A percentile compares a stretch with the other conserved stretches of the same genome.
Conservation (phyloP, 2,113 vertebrate genomes). For the Dryoscopus gambensis region DNA sequence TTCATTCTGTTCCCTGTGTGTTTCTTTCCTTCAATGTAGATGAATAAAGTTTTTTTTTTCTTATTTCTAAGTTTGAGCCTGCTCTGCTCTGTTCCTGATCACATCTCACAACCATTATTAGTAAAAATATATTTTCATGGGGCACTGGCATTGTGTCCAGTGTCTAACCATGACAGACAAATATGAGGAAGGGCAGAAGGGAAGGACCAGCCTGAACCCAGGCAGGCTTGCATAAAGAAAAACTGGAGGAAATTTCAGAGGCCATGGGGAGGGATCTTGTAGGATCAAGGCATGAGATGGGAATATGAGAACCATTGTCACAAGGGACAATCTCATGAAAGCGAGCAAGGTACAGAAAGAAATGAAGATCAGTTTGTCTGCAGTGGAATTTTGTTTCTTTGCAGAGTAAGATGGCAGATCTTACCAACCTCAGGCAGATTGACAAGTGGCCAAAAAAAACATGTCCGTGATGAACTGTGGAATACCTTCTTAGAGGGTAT, state of each 20-base stretch:
- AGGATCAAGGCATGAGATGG: background rate
- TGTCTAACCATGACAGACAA: too few relatives aligned
- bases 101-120: too few relatives aligned
- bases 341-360: accelerated
- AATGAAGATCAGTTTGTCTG: background rate
- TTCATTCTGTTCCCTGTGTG: too few relatives aligned
- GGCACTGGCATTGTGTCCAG: too few relatives aligned
- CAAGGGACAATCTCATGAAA: background rate
- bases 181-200: background rate
- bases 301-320: background rate
- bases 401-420: background rate
- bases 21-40: too few relatives aligned
- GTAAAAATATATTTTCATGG: too few relatives aligned
- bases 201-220: background rate
- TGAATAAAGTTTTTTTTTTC: too few relatives aligned
- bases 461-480: background rate
- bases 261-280: background rate
- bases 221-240: background rate
- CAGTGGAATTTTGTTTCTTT: background rate
- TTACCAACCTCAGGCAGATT: background rate
- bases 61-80: too few relatives aligned
- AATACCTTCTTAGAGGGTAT: background rate
- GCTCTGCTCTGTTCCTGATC: too few relatives aligned
- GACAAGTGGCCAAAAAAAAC: background rate
- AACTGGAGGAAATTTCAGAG: background rate